These are phyloP conservation scores for Ophiodon elongatus DNA, from an alignment of 2,113 vertebrate genomes.

Conservation along the genomic window DNA sequence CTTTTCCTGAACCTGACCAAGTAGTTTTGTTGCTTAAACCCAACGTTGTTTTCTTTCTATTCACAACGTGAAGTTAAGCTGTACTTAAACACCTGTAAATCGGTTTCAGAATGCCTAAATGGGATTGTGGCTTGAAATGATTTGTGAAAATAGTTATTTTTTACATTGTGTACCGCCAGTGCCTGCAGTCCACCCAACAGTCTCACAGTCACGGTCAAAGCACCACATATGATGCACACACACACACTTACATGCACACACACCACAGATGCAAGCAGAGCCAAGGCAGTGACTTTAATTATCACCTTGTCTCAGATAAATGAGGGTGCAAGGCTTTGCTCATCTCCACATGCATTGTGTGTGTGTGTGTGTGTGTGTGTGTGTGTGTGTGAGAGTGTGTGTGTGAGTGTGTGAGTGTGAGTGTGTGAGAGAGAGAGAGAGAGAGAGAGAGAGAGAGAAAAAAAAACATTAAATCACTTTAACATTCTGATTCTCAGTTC, in stretches of 20 bases:
- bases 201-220: constrained; percentile 36
- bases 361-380: constrained; percentile 23
- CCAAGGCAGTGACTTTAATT: constrained; percentile 92
- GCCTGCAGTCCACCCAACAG: constrained; percentile 38
- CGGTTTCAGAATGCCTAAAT: not conserved
- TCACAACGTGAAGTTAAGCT: not conserved
- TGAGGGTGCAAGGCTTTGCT: constrained; percentile 86
- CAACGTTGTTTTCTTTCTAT: not conserved
- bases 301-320: constrained; percentile 93
- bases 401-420: constrained; percentile 28
- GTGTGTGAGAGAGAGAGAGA: not conserved
- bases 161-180: not conserved
- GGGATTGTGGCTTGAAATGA: not conserved
- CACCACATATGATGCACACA: not conserved
- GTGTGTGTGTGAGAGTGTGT: constrained; percentile 20
- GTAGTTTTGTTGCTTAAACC: not conserved
- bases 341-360: constrained; percentile 85
- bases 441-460: not conserved
- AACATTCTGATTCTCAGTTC: constrained; percentile 19
- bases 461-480: constrained; percentile 67
- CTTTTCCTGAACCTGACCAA: not conserved
- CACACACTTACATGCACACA: constrained; percentile 31
- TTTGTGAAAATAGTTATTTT: constrained; percentile 6
- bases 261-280: constrained; percentile 66
- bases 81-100: not conserved